Percentiles rank a stretch among this genome's conserved stretches.
phyloP scores from a whole-genome alignment of 2,797 vertebrate species.

The Rostrhamus sociabilis region DNA sequence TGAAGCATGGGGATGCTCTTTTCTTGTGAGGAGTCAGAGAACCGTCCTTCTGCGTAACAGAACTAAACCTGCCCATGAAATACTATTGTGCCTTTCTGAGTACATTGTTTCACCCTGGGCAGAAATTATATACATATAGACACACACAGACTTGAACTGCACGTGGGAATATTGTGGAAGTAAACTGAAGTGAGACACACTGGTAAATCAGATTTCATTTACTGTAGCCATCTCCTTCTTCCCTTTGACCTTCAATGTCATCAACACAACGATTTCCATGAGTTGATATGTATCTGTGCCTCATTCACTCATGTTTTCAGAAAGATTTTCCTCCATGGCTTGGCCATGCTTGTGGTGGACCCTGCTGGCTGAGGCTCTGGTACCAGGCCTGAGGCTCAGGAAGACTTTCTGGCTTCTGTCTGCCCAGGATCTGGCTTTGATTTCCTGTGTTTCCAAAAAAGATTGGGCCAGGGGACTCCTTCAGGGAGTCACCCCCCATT shows the following conservation, averaged over 20 bases:
- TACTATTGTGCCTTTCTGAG: background rate
- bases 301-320: background rate
- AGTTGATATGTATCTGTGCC: background rate
- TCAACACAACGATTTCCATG: background rate
- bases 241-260: background rate
- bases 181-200: background rate
- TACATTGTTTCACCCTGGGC: background rate
- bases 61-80: background rate
- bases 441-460: background rate
- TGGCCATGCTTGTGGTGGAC: background rate
- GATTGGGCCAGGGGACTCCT: fast-evolving
- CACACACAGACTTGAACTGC: fast-evolving
- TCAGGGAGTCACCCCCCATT: background rate
- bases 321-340: background rate
- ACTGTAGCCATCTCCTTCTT: background rate
- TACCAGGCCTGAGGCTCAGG: background rate
- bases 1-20: background rate
- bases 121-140: background rate
- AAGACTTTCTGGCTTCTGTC: background rate
- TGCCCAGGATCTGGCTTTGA: background rate
- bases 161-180: background rate
- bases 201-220: background rate
- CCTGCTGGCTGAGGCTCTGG: background rate
- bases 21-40: background rate
- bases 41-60: background rate